Percentiles rank a stretch among this genome's conserved stretches.
These are phyloP conservation scores for Galaxea fascicularis DNA, from an alignment of 92 coral and sea anemone species.

Conservation along the genomic window DNA sequence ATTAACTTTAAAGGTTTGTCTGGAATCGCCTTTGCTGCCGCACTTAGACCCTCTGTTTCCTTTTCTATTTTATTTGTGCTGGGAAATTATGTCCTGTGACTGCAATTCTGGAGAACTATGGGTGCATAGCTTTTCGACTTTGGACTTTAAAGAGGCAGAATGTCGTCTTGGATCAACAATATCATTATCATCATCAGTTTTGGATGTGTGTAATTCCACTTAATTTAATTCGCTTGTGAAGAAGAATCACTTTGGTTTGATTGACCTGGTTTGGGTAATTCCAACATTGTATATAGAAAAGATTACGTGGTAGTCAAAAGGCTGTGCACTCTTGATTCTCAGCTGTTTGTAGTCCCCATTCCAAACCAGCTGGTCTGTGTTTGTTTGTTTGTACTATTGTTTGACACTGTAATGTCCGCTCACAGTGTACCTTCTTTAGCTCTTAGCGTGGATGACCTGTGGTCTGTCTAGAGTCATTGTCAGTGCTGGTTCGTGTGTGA, in stretches of 20 bases:
- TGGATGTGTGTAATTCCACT: neutral
- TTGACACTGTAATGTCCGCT: constrained; percentile 11
- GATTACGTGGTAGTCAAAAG: neutral
- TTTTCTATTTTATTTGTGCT: constrained; percentile 18
- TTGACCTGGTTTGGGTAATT: no score
- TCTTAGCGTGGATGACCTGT: constrained; percentile 10
- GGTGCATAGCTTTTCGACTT: constrained; percentile 13
- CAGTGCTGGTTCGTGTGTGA: constrained; percentile 38
- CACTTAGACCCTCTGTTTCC: neutral
- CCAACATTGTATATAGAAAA: no score
- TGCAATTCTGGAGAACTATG: neutral
- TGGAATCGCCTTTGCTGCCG: constrained; percentile 10
- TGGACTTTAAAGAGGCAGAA: neutral
- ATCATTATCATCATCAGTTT: neutral
- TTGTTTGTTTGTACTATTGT: constrained; percentile 51
- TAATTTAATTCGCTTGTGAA: no score
- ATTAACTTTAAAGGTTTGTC: neutral
- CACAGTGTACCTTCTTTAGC: neutral
- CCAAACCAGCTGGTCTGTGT: constrained; percentile 83
- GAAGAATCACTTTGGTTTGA: no score
- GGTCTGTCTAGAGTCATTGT: constrained; percentile 32
- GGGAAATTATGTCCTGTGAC: constrained; percentile 4
- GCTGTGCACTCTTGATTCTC: constrained; percentile 10
- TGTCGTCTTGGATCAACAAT: neutral
- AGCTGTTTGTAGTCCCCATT: constrained; percentile 6